phyloP scores from a whole-genome alignment of 2,888 invertebrate species.

The Stenotaenia linearis region DNA sequence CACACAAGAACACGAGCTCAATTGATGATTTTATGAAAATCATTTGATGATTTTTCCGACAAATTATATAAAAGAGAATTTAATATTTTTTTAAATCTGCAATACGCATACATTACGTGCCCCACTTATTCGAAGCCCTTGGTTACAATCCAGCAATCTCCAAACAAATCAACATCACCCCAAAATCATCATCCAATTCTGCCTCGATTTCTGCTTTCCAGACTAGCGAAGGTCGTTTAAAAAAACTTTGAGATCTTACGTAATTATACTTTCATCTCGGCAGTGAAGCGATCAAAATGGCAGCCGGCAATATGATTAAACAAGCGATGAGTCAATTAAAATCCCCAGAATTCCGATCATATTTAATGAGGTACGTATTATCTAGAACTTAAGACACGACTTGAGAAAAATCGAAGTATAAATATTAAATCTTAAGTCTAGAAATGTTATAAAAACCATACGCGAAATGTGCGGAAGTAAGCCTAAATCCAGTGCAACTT shows the following conservation, averaged over 20 bases:
- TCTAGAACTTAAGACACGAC: not conserved
- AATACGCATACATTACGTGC: too few relatives aligned
- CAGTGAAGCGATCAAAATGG: not conserved
- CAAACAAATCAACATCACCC: too few relatives aligned
- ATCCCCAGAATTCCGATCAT: conserved; percentile 76
- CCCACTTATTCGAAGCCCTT: too few relatives aligned
- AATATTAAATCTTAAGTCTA: not conserved
- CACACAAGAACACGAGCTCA: too few relatives aligned
- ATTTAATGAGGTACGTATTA: conserved; percentile 69
- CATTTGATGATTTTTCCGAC: too few relatives aligned
- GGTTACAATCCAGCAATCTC: too few relatives aligned
- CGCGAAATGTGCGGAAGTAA: not conserved
- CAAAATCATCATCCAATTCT: not conserved
- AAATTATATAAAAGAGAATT: too few relatives aligned
- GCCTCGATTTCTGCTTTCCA: not conserved
- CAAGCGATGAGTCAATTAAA: conserved; percentile 50
- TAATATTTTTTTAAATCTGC: too few relatives aligned
- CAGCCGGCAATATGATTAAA: conserved; percentile 31
- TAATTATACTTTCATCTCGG: not conserved
- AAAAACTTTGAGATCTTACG: not conserved
- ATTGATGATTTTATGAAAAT: too few relatives aligned
- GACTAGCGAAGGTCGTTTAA: not conserved
- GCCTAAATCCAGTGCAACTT: not conserved
- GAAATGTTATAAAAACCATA: not conserved
- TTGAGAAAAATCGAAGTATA: not conserved